A percentile compares a stretch with the other conserved stretches of the same genome.
Conservation (phyloP, 2,888 invertebrate genomes). For the Drosophila infuscata region DNA sequence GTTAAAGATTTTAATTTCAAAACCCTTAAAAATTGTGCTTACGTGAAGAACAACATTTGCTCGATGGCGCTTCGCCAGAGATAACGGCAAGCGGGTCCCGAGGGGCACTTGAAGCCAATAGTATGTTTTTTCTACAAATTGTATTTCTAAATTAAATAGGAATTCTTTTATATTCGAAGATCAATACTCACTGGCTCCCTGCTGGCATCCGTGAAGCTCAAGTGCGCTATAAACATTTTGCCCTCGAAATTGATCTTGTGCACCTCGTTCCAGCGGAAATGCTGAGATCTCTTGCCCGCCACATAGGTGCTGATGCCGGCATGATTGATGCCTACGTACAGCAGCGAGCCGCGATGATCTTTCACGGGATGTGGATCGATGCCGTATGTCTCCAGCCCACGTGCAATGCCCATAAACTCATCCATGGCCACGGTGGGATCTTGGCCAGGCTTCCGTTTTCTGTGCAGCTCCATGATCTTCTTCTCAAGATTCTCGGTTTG, state of each 20-base stretch:
- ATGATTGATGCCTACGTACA: constrained; percentile 98
- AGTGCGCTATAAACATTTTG: constrained; percentile 98
- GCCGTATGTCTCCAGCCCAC: constrained; percentile 97
- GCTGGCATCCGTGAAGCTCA: constrained; percentile 95
- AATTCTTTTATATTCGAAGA: not conserved
- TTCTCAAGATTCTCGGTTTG: constrained; percentile 97
- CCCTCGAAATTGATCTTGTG: constrained; percentile 98
- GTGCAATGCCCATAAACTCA: constrained; percentile 95
- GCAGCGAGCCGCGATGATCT: constrained; percentile 96
- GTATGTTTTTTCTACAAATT: constrained; percentile 94
- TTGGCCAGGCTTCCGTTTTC: constrained; percentile 93
- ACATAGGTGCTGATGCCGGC: constrained; percentile 98
- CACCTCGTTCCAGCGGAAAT: constrained; percentile 98
- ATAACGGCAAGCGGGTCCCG: constrained; percentile 96
- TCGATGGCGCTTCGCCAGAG: constrained; percentile 99
- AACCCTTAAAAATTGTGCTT: constrained; percentile 84
- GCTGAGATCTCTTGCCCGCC: constrained; percentile 95
- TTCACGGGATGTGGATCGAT: constrained; percentile 99
- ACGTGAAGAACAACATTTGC: constrained; percentile 99
- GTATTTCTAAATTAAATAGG: not conserved
- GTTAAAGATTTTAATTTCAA: not conserved
- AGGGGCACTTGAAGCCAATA: constrained; percentile 97
- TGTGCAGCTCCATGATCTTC: constrained; percentile 96
- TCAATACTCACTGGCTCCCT: constrained; percentile 82
- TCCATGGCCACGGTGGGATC: constrained; percentile 95